Percentiles rank a stretch among this genome's conserved stretches.
Conservation (phyloP, 2,113 vertebrate species). For the Pangasianodon hypophthalmus region DNA sequence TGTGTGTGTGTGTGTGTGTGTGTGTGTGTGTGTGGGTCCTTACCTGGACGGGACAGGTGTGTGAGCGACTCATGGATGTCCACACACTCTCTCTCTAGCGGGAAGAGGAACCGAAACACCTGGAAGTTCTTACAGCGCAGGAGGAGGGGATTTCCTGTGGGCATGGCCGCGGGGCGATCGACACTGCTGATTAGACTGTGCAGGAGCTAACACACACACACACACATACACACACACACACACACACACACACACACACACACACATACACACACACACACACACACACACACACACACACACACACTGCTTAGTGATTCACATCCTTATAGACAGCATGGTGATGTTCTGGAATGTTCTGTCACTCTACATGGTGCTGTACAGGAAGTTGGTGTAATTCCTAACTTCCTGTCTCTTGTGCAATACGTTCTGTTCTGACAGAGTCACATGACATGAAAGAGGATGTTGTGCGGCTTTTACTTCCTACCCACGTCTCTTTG, state of each 20-base stretch:
- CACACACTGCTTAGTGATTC: background rate
- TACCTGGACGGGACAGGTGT: slow-evolving; percentile 90
- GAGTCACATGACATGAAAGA: slow-evolving; percentile 6
- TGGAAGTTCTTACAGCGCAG: slow-evolving; percentile 94
- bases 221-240: background rate
- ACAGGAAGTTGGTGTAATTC: slow-evolving; percentile 15
- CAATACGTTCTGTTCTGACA: background rate
- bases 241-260: background rate
- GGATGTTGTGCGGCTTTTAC: background rate
- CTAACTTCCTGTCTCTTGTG: background rate
- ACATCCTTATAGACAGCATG: background rate
- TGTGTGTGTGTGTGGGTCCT: background rate
- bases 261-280: slow-evolving; percentile 10
- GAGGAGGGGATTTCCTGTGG: slow-evolving; percentile 84
- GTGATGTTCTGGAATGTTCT: background rate
- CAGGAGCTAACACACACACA: slow-evolving; percentile 77
- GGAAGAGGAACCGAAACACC: slow-evolving; percentile 84
- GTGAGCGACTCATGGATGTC: slow-evolving; percentile 86
- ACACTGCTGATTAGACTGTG: slow-evolving; percentile 90
- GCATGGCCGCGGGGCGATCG: slow-evolving; percentile 83
- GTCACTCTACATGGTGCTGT: background rate
- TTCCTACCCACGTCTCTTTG: slow-evolving; percentile 94
- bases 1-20: background rate
- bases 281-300: slow-evolving; percentile 3
- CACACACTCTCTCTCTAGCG: slow-evolving; percentile 87